Conservation (phyloP, 1,140 invertebrate genomes). For the Bombus turneri region DNA sequence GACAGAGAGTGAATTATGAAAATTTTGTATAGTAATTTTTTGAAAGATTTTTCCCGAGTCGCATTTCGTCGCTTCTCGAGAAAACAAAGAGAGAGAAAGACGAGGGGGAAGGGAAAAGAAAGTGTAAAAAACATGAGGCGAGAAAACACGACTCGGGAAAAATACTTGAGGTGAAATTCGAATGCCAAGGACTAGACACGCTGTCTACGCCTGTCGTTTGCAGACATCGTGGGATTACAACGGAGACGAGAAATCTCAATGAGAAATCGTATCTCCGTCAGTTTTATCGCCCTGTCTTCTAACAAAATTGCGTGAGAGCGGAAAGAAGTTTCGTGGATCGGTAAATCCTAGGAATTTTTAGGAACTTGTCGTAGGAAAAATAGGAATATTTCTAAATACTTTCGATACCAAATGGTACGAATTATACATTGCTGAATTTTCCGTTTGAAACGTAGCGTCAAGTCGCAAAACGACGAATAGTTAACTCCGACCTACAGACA, state of each 20-base stretch:
- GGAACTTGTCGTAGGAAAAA: too few species aligned
- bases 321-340: too few species aligned
- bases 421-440: too few species aligned
- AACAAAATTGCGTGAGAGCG: neutral
- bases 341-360: too few species aligned
- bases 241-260: neutral
- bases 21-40: too few species aligned
- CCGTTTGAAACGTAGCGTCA: too few species aligned
- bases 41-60: too few species aligned
- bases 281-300: neutral
- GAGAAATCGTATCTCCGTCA: neutral
- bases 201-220: neutral
- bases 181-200: neutral
- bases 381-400: too few species aligned
- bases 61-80: neutral
- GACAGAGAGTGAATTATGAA: too few species aligned
- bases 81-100: neutral
- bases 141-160: neutral
- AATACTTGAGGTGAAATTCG: neutral
- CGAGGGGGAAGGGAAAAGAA: fast-evolving
- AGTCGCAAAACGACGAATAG: too few species aligned
- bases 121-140: neutral
- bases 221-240: neutral
- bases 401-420: too few species aligned
- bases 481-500: fast-evolving